Evolutionary conservation across 1,140 invertebrate genomes (phyloP).

Genomic region (Caenorhabditis tropicalis): DNA sequence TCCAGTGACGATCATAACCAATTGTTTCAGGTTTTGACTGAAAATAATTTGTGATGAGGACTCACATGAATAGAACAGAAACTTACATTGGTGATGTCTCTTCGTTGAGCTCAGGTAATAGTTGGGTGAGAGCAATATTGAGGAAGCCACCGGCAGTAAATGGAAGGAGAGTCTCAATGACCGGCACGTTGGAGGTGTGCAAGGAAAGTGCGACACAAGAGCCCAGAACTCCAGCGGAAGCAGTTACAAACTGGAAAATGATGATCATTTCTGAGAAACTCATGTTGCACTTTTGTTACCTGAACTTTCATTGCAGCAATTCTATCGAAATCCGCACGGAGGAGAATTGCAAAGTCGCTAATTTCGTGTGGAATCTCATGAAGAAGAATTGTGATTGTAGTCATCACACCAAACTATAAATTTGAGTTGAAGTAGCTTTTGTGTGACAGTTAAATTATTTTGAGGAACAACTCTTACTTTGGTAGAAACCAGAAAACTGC

Average conservation of each 20-base stretch:
- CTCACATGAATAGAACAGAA: background rate
- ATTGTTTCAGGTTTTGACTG: background rate
- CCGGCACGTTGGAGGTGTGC: constrained; percentile 21
- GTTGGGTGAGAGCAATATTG: constrained; percentile 49
- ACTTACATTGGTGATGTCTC: constrained; percentile 25
- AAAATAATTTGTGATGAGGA: background rate
- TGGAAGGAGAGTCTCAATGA: constrained; percentile 48
- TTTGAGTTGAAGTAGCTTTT: background rate
- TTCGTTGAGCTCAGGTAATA: constrained; percentile 47
- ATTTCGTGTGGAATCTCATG: constrained; percentile 57
- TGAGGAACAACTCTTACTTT: background rate
- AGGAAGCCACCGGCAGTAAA: constrained; percentile 57
- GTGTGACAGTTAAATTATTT: background rate
- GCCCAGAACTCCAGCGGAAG: constrained; percentile 48
- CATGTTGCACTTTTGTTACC: background rate
- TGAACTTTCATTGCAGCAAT: constrained; percentile 44
- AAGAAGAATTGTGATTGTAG: constrained; percentile 49
- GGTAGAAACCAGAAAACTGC: constrained; percentile 42
- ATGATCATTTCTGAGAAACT: background rate
- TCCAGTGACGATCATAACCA: constrained; percentile 8
- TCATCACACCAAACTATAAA: constrained; percentile 51
- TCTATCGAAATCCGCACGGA: constrained; percentile 47
- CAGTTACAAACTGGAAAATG: constrained; percentile 49
- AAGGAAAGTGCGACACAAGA: constrained; percentile 46
- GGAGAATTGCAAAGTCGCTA: constrained; percentile 54